phyloP scores from a whole-genome alignment of 2,888 invertebrate species.

The Nebria salina region DNA sequence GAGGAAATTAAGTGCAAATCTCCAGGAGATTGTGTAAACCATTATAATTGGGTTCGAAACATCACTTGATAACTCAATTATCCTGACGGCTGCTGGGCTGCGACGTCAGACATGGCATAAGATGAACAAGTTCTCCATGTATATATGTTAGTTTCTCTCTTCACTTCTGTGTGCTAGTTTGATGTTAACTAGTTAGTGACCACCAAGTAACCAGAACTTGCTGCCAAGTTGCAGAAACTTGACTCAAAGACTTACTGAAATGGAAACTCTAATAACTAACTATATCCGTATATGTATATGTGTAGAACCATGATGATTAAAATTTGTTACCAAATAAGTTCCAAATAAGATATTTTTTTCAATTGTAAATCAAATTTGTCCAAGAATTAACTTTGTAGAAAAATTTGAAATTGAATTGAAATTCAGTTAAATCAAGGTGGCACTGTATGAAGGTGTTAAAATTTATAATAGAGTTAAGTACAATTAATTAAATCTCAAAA shows the following conservation, averaged over 20 bases:
- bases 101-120: conserved; percentile 18
- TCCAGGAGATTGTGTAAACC: conserved; percentile 47
- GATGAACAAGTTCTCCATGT: conserved; percentile 20
- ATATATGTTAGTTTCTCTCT: conserved; percentile 3
- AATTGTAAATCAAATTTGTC: too few species aligned
- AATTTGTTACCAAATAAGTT: conserved; percentile 9
- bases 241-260: conserved; percentile 30
- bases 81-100: conserved; percentile 24
- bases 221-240: conserved; percentile 38
- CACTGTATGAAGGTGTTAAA: not conserved
- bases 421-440: too few species aligned
- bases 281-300: not conserved
- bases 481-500: not conserved
- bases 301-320: not conserved
- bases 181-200: conserved; percentile 45
- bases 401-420: too few species aligned
- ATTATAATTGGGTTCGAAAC: conserved; percentile 47
- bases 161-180: not conserved
- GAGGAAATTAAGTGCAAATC: conserved; percentile 46
- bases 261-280: conserved; percentile 26
- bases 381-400: too few species aligned
- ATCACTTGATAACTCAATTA: conserved; percentile 46
- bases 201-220: conserved; percentile 40
- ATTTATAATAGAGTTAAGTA: not conserved
- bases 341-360: not conserved